Base-by-base conservation (phyloP, 2,797 vertebrate species). In the Cynodonichthys magdalenae region DNA sequence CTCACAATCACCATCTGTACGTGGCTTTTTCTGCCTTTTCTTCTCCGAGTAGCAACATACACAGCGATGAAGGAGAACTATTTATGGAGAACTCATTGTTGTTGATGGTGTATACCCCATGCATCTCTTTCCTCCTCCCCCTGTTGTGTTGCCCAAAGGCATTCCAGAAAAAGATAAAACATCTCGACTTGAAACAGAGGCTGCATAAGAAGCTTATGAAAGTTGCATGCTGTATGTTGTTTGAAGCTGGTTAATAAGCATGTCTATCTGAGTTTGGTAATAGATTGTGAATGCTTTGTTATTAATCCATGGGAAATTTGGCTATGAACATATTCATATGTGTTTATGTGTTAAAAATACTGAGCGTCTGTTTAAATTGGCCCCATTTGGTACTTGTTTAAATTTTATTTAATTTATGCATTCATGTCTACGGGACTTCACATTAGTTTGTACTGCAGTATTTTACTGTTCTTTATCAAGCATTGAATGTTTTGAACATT, bases 81-180 rank as follows among this genome's bases (percentile, higher is more conserved):
- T 63, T 82, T 81, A 68, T 64, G 56, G 55, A 67, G 72, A 45
- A 46, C 44, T 55, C 42, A 41, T 57, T 70, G 73, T 63, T 69
- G 69, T 56, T 82, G 66, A 65, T 65, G 55, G 59, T 3, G 12
- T 65, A 62, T 55, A 74, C 56, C 41, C 3, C 63, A 48, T 61
- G 68, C 56, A 65, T 70, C 66, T 77, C 54, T 62, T 74, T 61
- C 60, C 58, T 68, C 31, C 19, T 72, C 75, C 71, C 65, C 70
- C 64, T 42, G 73, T 69, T 79, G 69, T 62, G 66, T 61, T 66
- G 76, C 80, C 76, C 59, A 60, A 41, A 82, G 81, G 82, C 79
- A 18, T 75, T 73, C 67, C 69, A 59, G 15, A 60, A 74, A 71
- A 77, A 86, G 59, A 85, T 74, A 81, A 83, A 82, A 76, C 45